These are phyloP conservation scores for Petrocephalus zakoni DNA, from an alignment of 2,113 vertebrate species.

Conservation along the genomic window DNA sequence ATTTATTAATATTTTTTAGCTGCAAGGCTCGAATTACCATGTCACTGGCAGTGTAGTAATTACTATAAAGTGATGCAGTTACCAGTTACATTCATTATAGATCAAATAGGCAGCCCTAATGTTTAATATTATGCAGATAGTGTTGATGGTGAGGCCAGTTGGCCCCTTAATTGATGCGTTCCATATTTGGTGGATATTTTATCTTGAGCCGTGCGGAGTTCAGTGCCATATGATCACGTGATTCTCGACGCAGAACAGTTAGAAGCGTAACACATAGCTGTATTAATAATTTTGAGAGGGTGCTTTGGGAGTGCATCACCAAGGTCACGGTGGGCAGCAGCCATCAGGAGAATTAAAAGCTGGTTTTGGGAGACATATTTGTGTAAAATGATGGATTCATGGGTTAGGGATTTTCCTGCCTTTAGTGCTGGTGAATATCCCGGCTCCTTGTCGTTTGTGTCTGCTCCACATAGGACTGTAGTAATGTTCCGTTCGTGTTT, in stretches of 20 bases:
- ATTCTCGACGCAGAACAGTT: constrained; percentile 26
- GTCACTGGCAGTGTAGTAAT: constrained; percentile 21
- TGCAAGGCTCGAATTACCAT: constrained; percentile 20
- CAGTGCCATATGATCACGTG: constrained; percentile 26
- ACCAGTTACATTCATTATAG: constrained; percentile 22
- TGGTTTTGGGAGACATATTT: constrained; percentile 3
- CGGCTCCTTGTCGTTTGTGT: not conserved
- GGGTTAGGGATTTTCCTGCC: not conserved
- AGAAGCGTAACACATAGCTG: not conserved
- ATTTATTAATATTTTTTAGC: constrained; percentile 27
- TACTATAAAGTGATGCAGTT: constrained; percentile 23
- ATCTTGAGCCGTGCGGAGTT: constrained; percentile 30
- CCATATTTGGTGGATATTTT: constrained; percentile 30
- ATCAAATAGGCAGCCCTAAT: constrained; percentile 20
- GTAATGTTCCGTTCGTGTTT: not conserved
- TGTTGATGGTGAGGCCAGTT: constrained; percentile 19
- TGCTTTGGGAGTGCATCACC: not conserved
- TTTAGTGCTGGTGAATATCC: not conserved
- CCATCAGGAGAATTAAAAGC: not conserved
- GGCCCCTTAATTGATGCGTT: constrained; percentile 31
- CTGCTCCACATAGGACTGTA: not conserved
- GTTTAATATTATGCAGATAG: constrained; percentile 20
- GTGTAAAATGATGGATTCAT: not conserved
- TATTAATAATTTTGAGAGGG: not conserved
- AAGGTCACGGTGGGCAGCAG: not conserved